A percentile compares a stretch with the other conserved stretches of the same genome.
Evolutionary conservation across 2,113 vertebrate genomes (phyloP).

Genomic region (Thamnophis sirtalis): DNA sequence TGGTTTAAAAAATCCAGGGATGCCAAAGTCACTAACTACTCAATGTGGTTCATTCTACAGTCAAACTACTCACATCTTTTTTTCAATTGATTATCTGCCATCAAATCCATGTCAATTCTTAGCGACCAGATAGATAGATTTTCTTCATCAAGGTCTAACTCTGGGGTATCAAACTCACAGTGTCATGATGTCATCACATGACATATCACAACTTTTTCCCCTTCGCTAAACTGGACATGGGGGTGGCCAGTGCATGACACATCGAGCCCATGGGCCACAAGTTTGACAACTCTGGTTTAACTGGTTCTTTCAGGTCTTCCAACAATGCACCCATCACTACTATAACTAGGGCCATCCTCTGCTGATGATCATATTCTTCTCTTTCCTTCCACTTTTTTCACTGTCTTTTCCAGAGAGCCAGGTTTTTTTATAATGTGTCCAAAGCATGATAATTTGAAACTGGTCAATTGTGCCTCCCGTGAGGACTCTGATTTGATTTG

Average conservation of each 20-base stretch:
- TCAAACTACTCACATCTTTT: not conserved
- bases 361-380: not conserved
- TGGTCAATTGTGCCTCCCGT: not conserved
- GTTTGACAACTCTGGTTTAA: no score
- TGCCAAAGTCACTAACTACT: not conserved
- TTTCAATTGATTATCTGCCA: not conserved
- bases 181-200: no score
- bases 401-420: not conserved
- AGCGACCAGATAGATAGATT: not conserved
- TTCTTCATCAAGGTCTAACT: not conserved
- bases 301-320: not conserved
- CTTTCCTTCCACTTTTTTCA: not conserved
- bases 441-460: not conserved
- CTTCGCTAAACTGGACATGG: no score
- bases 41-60: not conserved
- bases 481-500: not conserved
- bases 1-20: not conserved
- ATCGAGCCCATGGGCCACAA: no score
- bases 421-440: not conserved
- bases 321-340: not conserved
- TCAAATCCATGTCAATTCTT: not conserved
- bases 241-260: no score
- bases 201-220: no score
- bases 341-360: not conserved
- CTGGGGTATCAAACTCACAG: no score